A percentile compares a stretch with the other conserved stretches of the same genome.
phyloP scores from a whole-genome alignment of 2,797 vertebrate species.

The Meriones psammophilus region DNA sequence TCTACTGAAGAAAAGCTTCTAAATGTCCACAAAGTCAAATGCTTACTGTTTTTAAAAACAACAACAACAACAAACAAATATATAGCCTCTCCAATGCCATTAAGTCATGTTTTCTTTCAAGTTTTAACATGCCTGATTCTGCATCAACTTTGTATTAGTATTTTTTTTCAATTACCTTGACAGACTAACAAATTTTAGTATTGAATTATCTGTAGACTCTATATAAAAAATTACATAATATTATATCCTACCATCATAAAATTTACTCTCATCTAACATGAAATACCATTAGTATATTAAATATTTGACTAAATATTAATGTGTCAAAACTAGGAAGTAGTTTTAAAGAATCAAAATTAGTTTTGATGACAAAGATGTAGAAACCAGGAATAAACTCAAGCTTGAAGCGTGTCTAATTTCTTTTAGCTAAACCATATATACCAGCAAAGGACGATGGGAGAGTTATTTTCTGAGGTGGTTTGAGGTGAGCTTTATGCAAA shows the following conservation, averaged over 20 bases:
- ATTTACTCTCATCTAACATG: constrained; percentile 26
- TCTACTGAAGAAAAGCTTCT: neutral
- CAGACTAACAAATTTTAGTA: constrained; percentile 38
- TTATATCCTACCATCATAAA: constrained; percentile 25
- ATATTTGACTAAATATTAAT: constrained; percentile 2
- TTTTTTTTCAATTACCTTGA: constrained; percentile 11
- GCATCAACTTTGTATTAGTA: neutral
- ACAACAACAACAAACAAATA: neutral
- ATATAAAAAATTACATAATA: constrained; percentile 22
- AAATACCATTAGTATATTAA: constrained; percentile 40
- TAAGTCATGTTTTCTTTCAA: neutral
- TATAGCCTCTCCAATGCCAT: neutral
- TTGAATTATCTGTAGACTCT: neutral
- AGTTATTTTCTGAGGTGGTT: neutral
- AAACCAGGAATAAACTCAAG: neutral
- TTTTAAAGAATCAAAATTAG: constrained; percentile 6
- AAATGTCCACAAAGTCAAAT: neutral
- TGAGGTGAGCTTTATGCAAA: neutral
- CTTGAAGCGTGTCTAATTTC: neutral
- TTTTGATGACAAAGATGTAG: neutral
- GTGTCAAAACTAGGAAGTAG: neutral
- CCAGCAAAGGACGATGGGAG: neutral
- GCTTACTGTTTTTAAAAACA: neutral
- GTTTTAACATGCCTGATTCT: neutral
- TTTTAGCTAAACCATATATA: constrained; percentile 2